Evolutionary conservation across 2,888 invertebrate genomes (phyloP).

Genomic region (Drosophila monieri): DNA sequence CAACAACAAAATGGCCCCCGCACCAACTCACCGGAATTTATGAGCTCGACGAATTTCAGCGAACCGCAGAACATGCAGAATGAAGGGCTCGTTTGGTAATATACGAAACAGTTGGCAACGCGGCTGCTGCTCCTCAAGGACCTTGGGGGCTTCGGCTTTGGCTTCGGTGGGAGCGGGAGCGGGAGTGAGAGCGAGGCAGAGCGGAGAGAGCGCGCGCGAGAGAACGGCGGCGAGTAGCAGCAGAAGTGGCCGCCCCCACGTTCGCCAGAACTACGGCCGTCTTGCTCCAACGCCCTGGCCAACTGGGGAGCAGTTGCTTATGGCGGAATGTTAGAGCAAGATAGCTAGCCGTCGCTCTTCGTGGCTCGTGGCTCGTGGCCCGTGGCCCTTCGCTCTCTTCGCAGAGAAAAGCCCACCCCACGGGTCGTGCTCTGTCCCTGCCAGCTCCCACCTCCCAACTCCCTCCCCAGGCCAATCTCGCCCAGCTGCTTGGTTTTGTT

Average conservation of each 20-base stretch:
- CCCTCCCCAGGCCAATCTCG: constrained; percentile 1
- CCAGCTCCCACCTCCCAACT: background rate
- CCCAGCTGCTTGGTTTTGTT: constrained; percentile 63
- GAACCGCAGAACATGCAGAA: constrained; percentile 90
- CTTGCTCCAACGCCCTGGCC: constrained; percentile 51
- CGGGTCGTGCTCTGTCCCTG: constrained; percentile 1
- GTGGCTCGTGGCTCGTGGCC: constrained; percentile 4
- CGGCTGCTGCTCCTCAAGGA: constrained; percentile 81
- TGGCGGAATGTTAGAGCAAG: constrained; percentile 23
- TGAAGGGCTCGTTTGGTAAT: constrained; percentile 90
- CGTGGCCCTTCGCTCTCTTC: constrained; percentile 1
- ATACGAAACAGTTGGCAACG: constrained; percentile 84
- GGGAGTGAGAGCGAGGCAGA: constrained; percentile 21
- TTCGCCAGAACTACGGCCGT: constrained; percentile 50
- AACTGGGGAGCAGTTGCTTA: constrained; percentile 16
- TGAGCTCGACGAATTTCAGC: constrained; percentile 86
- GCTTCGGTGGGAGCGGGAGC: constrained; percentile 53
- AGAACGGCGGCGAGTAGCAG: constrained; percentile 23
- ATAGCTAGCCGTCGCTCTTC: constrained; percentile 21
- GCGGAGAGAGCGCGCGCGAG: constrained; percentile 9
- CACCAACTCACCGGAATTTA: constrained; percentile 91
- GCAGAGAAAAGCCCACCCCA: background rate
- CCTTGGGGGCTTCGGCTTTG: constrained; percentile 55
- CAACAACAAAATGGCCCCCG: constrained; percentile 86
- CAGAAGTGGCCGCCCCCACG: constrained; percentile 53